Percentiles rank a stretch among this genome's conserved stretches.
These are phyloP conservation scores for Megalonaias nervosa DNA, from an alignment of 1,140 invertebrate genomes.

Conservation along the genomic window DNA sequence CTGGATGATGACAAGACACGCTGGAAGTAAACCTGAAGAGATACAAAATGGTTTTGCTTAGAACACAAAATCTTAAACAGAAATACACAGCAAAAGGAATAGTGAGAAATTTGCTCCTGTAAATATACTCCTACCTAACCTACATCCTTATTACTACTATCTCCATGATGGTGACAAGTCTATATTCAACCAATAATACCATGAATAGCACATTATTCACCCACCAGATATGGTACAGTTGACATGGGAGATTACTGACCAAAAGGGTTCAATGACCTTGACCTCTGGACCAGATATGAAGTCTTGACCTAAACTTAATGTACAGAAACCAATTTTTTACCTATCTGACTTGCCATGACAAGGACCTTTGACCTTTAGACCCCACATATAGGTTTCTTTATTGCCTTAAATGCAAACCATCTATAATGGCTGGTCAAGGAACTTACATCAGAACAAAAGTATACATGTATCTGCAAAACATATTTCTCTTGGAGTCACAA, in stretches of 20 bases:
- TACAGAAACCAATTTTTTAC: too few relatives aligned
- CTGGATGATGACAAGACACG: constrained; percentile 96
- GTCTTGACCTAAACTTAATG: neutral
- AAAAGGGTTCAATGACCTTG: neutral
- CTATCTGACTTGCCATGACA: too few relatives aligned
- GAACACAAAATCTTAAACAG: neutral
- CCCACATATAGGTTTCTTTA: too few relatives aligned
- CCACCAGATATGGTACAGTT: neutral
- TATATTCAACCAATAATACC: too few relatives aligned
- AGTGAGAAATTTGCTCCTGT: neutral
- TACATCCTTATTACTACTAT: neutral
- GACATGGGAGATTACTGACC: neutral
- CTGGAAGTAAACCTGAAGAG: constrained; percentile 94
- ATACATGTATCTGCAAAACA: too few relatives aligned
- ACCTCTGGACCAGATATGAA: neutral
- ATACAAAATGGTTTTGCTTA: constrained; percentile 3
- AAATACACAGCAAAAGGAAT: neutral
- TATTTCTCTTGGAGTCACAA: too few relatives aligned
- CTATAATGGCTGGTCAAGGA: too few relatives aligned
- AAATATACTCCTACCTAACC: neutral
- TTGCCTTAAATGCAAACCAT: too few relatives aligned
- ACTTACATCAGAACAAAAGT: too few relatives aligned
- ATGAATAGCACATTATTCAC: too few relatives aligned
- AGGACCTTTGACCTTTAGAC: too few relatives aligned
- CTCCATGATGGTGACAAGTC: too few relatives aligned